Conservation (phyloP, 2,888 invertebrate species). For the Punctoribates punctum region DNA sequence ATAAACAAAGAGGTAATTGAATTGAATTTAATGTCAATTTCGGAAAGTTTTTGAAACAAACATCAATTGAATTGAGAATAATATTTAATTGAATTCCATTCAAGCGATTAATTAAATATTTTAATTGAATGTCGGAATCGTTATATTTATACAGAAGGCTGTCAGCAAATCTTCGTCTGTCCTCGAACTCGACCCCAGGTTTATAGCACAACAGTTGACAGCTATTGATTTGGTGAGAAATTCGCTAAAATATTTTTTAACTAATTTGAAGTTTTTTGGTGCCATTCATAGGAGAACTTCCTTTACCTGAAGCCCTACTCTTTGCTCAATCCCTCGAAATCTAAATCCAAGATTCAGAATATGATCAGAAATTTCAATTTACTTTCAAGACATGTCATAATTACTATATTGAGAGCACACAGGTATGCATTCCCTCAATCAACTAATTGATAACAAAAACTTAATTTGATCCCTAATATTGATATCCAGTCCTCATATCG, state of each 20-base stretch:
- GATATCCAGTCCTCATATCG: constrained; percentile 38
- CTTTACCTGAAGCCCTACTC: constrained; percentile 43
- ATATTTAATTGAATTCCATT: not conserved
- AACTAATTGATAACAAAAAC: not conserved
- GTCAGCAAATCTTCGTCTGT: constrained; percentile 41
- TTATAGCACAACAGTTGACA: constrained; percentile 45
- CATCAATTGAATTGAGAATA: not conserved
- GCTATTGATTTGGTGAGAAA: constrained; percentile 44
- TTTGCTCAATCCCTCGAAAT: constrained; percentile 33
- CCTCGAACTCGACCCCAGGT: constrained; percentile 42
- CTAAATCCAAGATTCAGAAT: constrained; percentile 41
- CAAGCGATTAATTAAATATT: constrained; percentile 2
- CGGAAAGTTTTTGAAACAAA: not conserved
- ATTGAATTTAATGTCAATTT: constrained; percentile 1
- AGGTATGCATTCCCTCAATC: constrained; percentile 5
- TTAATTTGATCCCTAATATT: not conserved
- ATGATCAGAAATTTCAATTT: constrained; percentile 45
- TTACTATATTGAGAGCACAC: constrained; percentile 43
- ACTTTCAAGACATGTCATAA: constrained; percentile 44
- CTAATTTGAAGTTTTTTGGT: not conserved
- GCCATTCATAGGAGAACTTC: constrained; percentile 42
- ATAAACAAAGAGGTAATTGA: not conserved
- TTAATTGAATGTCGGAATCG: not conserved
- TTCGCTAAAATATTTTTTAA: not conserved
- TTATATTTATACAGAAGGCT: constrained; percentile 31